phyloP scores from a whole-genome alignment of 2,797 vertebrate genomes.

The Enteromius paludinosus region DNA sequence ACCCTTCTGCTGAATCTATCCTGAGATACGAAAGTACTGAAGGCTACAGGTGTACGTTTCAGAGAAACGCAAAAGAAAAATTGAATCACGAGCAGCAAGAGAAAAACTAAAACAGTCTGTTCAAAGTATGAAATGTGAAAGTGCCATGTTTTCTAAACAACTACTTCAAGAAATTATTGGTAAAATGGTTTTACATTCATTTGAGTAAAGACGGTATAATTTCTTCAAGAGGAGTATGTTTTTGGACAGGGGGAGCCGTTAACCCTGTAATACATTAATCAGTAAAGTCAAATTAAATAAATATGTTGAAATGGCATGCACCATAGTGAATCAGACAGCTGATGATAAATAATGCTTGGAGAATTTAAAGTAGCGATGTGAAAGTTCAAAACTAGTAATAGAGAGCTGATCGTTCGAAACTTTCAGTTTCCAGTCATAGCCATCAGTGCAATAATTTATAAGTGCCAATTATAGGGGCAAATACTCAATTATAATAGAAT shows the following conservation, averaged over 20 bases:
- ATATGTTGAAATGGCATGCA: slow-evolving; percentile 78
- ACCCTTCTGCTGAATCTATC: slow-evolving; percentile 73
- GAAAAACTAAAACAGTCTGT: slow-evolving; percentile 65
- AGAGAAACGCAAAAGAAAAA: slow-evolving; percentile 49
- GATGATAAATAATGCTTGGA: slow-evolving; percentile 42
- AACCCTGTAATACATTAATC: slow-evolving; percentile 69
- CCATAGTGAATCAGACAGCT: slow-evolving; percentile 67
- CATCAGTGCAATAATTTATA: slow-evolving; percentile 60
- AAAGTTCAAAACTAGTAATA: slow-evolving; percentile 21
- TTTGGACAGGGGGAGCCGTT: slow-evolving; percentile 77
- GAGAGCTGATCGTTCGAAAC: background rate
- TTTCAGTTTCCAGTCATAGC: slow-evolving; percentile 53
- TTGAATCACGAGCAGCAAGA: slow-evolving; percentile 64
- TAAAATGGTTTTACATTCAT: slow-evolving; percentile 72
- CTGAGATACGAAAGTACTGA: slow-evolving; percentile 80
- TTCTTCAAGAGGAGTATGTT: slow-evolving; percentile 64
- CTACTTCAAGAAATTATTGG: slow-evolving; percentile 47
- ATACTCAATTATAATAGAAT: background rate
- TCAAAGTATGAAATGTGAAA: slow-evolving; percentile 53
- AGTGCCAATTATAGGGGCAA: slow-evolving; percentile 66
- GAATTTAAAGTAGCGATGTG: background rate
- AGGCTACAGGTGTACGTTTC: slow-evolving; percentile 73
- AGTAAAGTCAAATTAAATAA: slow-evolving; percentile 63
- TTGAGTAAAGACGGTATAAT: slow-evolving; percentile 41
- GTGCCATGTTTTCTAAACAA: slow-evolving; percentile 18